A percentile compares a stretch with the other conserved stretches of the same genome.
phyloP scores from a whole-genome alignment of 2,113 vertebrate genomes.

The Amphiprion percula region DNA sequence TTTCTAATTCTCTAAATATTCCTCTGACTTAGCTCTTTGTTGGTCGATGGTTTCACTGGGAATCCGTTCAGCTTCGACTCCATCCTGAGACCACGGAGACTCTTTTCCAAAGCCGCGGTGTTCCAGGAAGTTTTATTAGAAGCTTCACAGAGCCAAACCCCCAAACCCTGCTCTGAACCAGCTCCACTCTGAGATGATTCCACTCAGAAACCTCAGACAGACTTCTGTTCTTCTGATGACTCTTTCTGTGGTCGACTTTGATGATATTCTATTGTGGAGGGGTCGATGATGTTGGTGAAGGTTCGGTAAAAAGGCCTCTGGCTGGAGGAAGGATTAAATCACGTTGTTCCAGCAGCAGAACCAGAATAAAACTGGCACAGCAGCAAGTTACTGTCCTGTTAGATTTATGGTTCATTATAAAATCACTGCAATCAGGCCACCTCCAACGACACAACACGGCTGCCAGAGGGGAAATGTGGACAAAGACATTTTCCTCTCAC shows the following conservation, averaged over 20 bases:
- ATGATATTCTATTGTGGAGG: background rate
- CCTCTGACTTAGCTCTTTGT: conserved; percentile 41
- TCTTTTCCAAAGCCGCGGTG: conserved; percentile 47
- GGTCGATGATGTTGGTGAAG: background rate
- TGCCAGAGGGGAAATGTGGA: conserved; percentile 62
- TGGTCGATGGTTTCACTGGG: background rate
- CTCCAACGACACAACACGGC: conserved; percentile 16
- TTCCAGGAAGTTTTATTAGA: conserved; percentile 43
- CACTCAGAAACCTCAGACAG: background rate
- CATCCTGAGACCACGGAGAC: background rate
- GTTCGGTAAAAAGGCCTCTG: conserved; percentile 27
- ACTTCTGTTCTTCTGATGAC: background rate
- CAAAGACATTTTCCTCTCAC: conserved; percentile 58
- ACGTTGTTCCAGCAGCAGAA: background rate
- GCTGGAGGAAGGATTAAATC: conserved; percentile 29
- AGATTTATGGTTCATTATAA: conserved; percentile 56
- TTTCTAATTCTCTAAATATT: background rate
- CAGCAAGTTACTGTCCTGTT: background rate
- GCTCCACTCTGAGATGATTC: conserved; percentile 1
- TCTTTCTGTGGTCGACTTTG: conserved; percentile 5
- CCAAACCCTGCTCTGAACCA: conserved; percentile 19
- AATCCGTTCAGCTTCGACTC: conserved; percentile 2
- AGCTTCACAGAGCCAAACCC: conserved; percentile 4
- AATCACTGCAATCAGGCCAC: conserved; percentile 5
- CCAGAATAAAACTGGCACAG: conserved; percentile 23